phyloP scores from a whole-genome alignment of 2,888 invertebrate genomes.

The Magallana nippona region DNA sequence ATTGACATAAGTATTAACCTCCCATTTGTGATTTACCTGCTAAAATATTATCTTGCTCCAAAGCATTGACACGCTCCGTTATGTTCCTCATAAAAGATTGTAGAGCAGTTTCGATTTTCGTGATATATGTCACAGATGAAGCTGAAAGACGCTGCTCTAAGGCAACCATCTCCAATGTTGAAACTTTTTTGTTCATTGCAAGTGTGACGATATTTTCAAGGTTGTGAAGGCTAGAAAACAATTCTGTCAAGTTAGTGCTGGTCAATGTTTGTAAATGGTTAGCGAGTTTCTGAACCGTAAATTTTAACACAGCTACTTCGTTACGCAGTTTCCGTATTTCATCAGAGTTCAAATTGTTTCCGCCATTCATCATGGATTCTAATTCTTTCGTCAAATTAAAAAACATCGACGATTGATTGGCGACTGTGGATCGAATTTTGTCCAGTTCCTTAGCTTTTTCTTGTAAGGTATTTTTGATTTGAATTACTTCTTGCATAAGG shows the following conservation, averaged over 20 bases:
- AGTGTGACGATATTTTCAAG: not conserved
- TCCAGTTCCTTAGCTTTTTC: not conserved
- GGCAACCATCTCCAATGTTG: not conserved
- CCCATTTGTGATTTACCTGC: too few species aligned
- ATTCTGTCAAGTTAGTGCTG: not conserved
- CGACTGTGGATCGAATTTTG: not conserved
- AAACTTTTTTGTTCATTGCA: not conserved
- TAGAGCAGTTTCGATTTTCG: not conserved
- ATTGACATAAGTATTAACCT: too few species aligned
- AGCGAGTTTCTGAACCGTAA: not conserved
- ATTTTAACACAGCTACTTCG: not conserved
- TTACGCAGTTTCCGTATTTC: not conserved
- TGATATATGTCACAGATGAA: too few species aligned
- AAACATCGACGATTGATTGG: too few species aligned
- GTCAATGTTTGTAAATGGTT: not conserved
- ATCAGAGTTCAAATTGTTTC: not conserved
- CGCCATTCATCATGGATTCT: not conserved
- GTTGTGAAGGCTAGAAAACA: not conserved
- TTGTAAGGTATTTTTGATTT: not conserved
- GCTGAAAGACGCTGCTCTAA: not conserved
- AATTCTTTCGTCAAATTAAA: not conserved
- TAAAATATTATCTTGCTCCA: too few species aligned
- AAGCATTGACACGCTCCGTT: too few species aligned
- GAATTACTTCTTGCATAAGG: constrained; percentile 16
- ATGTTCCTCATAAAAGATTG: too few species aligned